Conservation (phyloP, 2,113 vertebrate genomes). For the Phrynosoma blainvillii region DNA sequence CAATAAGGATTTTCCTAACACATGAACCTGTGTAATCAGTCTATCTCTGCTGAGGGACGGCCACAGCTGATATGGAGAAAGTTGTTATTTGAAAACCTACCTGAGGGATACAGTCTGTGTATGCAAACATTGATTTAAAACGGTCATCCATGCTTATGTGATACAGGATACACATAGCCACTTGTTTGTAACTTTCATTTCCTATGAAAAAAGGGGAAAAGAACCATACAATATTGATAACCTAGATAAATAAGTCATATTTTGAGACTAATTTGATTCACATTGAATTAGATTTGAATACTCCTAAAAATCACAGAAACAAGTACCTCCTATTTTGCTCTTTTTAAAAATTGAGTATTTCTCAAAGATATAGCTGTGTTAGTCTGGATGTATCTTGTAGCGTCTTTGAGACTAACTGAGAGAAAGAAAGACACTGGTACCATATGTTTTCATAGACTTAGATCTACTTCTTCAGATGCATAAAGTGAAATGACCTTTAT, state of each 20-base stretch:
- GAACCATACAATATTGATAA: background rate
- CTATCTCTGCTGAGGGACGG: background rate
- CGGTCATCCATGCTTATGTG: slow-evolving; percentile 94
- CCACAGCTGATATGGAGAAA: slow-evolving; percentile 8
- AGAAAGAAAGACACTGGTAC: too few relatives aligned
- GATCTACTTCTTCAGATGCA: too few relatives aligned
- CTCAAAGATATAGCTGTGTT: background rate
- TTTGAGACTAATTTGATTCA: background rate
- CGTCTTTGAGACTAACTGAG: too few relatives aligned
- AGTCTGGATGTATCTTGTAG: too few relatives aligned
- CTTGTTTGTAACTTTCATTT: slow-evolving; percentile 92
- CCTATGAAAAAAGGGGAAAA: slow-evolving; percentile 75
- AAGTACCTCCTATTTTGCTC: background rate
- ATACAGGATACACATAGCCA: slow-evolving; percentile 92
- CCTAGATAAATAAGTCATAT: background rate
- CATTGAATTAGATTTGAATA: background rate
- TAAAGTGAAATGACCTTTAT: too few relatives aligned
- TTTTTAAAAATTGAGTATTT: background rate
- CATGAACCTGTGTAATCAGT: background rate
- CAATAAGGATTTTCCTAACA: background rate
- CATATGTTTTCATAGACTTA: too few relatives aligned
- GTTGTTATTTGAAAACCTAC: slow-evolving; percentile 65
- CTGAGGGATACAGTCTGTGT: slow-evolving; percentile 94
- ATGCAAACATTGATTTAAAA: slow-evolving; percentile 93
- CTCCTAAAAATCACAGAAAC: too few relatives aligned